These are phyloP conservation scores for Lepidurus couesii DNA, from an alignment of 1,140 invertebrate species.

Conservation along the genomic window DNA sequence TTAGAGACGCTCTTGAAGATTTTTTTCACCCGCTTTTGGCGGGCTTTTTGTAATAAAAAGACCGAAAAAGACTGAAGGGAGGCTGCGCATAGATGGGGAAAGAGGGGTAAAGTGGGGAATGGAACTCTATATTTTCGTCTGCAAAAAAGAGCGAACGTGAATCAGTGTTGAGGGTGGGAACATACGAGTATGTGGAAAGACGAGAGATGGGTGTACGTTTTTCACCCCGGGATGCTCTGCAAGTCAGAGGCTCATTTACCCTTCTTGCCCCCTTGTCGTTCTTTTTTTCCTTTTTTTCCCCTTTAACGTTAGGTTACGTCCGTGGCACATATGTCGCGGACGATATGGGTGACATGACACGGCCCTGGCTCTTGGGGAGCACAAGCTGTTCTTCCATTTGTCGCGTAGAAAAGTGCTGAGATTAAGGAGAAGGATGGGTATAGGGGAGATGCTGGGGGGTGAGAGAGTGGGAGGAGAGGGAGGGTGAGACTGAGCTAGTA, in stretches of 20 bases:
- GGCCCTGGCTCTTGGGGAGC: constrained; percentile 5
- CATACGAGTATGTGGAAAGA: constrained; percentile 19
- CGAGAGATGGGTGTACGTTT: background rate
- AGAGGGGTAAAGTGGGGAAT: background rate
- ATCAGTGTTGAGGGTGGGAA: constrained; percentile 16
- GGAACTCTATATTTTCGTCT: background rate
- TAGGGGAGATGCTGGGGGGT: background rate
- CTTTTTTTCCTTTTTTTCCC: background rate
- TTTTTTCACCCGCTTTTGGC: background rate
- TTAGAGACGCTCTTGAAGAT: background rate
- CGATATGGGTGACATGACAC: constrained; percentile 21
- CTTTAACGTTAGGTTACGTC: background rate
- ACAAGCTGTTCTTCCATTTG: constrained; percentile 10
- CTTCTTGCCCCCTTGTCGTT: background rate
- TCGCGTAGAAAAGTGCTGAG: constrained; percentile 14
- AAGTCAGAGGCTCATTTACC: background rate
- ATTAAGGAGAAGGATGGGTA: background rate
- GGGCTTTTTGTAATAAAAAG: background rate
- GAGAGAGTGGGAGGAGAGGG: background rate
- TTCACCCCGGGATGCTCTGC: constrained; percentile 1
- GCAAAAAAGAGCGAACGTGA: background rate
- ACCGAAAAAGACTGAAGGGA: background rate
- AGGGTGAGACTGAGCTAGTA: background rate
- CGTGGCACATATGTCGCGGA: constrained; percentile 6
- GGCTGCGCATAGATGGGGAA: background rate